phyloP scores from a whole-genome alignment of 2,888 invertebrate species.

The Corythucha ciliata region DNA sequence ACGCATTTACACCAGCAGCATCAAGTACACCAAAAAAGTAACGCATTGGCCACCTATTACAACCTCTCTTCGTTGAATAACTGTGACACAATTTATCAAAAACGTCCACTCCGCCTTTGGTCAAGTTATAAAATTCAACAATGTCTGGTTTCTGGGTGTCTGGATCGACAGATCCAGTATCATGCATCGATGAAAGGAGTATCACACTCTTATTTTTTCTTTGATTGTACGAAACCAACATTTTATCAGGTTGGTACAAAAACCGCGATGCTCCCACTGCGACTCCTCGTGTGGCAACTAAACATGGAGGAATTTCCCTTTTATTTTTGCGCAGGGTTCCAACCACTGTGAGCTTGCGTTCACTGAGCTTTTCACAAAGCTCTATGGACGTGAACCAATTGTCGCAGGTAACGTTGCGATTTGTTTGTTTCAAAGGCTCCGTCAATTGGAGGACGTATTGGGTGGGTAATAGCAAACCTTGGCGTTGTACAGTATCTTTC shows the following conservation, averaged over 20 bases:
- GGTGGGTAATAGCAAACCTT: conserved; percentile 17
- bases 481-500: conserved; percentile 15
- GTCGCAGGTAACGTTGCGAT: conserved; percentile 31
- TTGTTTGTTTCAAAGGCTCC: conserved; percentile 22
- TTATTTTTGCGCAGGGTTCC: conserved; percentile 34
- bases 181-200: conserved; percentile 16
- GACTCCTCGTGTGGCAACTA: not conserved
- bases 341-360: conserved; percentile 30
- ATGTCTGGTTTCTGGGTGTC: conserved; percentile 12
- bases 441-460: conserved; percentile 28
- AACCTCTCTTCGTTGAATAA: conserved; percentile 7
- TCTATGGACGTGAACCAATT: conserved; percentile 27
- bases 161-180: conserved; percentile 3
- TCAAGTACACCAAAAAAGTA: conserved; percentile 20
- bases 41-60: conserved; percentile 15
- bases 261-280: conserved; percentile 9
- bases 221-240: conserved; percentile 2
- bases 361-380: conserved; percentile 23
- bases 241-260: conserved; percentile 18
- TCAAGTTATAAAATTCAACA: conserved; percentile 11
- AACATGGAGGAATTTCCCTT: conserved; percentile 36
- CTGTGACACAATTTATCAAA: conserved; percentile 17
- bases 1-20: conserved; percentile 10
- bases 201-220: conserved; percentile 13
- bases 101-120: conserved; percentile 14